Evolutionary conservation across 2,113 vertebrate genomes (phyloP), one percentile per base, ranked within the genome.

Genomic region (Hassar affinis): DNA sequence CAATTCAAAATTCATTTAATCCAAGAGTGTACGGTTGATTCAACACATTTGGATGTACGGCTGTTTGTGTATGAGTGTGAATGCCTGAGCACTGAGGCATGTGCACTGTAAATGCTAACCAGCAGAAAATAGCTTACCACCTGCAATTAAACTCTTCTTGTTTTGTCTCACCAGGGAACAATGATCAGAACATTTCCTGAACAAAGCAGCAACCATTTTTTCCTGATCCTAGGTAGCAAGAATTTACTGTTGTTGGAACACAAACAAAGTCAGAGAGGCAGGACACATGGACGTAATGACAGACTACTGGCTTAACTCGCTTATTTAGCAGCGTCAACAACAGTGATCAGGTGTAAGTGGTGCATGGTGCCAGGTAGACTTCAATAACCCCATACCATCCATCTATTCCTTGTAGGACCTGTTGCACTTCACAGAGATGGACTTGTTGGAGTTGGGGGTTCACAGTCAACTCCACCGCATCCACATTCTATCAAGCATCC

Each of bases 401-500:
- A 68, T 83, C 17, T 69, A 12, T 87, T 88, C 90, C 89, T 33
- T 82, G 7, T 85, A 96, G 94, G 94, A 96, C 81, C 90, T 95
- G 85, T 76, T 95, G 77, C 89, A 92, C 64, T 84, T 95, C 77
- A 93, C 92, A 3, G 93, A 96, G 77, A 87, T 75, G 76, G 92
- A 95, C 88, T 91, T 96, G 20, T 71, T 92, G 90, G 92, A 93
- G 88, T 87, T 94, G 12, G 93, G 93, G 47, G 88, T 94, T 90
- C 87, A 94, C 89, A 95, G 94, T 85, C 90, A 90, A 84, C 89
- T 93, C 38, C 93, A 95, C 86, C 79, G 86, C 62, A 89, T 92
- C 78, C 89, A 93, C 80, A 93, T 95, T 0, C 92, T 95, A 82
- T 95, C 92, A 57, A 95, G 91, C 30, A 93, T 95, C 18, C 89